phyloP scores from a whole-genome alignment of 1,140 invertebrate genomes.

The Eurosta solidaginis region DNA sequence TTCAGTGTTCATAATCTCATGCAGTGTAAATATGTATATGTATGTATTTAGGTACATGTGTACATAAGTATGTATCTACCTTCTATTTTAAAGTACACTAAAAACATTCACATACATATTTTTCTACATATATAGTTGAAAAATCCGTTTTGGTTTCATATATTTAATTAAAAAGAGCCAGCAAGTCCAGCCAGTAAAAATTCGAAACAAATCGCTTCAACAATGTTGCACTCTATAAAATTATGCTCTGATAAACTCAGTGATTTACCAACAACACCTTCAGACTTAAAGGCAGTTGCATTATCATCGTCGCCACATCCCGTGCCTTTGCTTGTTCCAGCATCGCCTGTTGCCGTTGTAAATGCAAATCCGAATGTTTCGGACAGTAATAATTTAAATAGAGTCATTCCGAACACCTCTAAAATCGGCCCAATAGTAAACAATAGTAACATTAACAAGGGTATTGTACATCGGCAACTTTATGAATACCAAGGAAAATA shows the following conservation, averaged over 20 bases:
- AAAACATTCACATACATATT: not conserved
- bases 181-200: constrained; percentile 35
- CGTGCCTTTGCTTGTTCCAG: constrained; percentile 39
- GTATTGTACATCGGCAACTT: not conserved
- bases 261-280: constrained; percentile 38
- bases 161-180: not conserved
- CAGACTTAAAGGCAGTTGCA: constrained; percentile 14
- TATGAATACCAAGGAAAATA: constrained; percentile 49
- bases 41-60: too few species aligned
- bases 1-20: not conserved
- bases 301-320: constrained; percentile 37
- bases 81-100: not conserved
- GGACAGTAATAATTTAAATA: constrained; percentile 56
- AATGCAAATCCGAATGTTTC: constrained; percentile 42
- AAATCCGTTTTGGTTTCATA: too few species aligned
- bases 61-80: too few species aligned
- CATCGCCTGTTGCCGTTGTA: constrained; percentile 52
- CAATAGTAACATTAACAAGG: not conserved
- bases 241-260: constrained; percentile 53
- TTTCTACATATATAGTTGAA: not conserved
- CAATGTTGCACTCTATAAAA: constrained; percentile 59
- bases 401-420: constrained; percentile 43
- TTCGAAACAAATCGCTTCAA: constrained; percentile 36
- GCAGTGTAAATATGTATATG: too few species aligned
- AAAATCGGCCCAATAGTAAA: constrained; percentile 31